Evolutionary conservation across 2,888 invertebrate genomes (phyloP).

Genomic region (Eupithecia insigniata): DNA sequence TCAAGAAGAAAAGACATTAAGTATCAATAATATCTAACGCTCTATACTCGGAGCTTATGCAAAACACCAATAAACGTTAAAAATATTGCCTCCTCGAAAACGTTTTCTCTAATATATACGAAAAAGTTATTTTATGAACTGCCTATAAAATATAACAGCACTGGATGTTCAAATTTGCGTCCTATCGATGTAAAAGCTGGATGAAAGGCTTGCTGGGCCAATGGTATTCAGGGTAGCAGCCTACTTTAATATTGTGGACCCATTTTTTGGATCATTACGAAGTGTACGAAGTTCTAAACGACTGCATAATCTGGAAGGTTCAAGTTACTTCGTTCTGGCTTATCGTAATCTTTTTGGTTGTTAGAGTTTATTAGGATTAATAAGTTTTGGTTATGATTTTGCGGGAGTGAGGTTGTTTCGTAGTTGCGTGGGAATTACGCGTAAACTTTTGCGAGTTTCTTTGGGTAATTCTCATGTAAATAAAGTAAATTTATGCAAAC

Average conservation of each 20-base stretch:
- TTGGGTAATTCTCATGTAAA: conserved; percentile 8
- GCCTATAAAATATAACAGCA: conserved; percentile 79
- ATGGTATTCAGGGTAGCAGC: conserved; percentile 54
- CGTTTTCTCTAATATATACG: conserved; percentile 74
- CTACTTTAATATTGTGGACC: conserved; percentile 69
- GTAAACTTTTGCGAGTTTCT: conserved; percentile 14
- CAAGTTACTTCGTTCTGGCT: conserved; percentile 53
- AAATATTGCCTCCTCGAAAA: conserved; percentile 71
- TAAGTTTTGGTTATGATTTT: conserved; percentile 44
- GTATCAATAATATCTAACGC: conserved; percentile 46
- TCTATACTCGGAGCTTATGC: conserved; percentile 61
- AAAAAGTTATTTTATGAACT: conserved; percentile 78
- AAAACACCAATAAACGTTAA: conserved; percentile 76
- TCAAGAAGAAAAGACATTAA: conserved; percentile 57
- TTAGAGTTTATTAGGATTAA: conserved; percentile 53
- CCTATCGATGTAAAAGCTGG: conserved; percentile 69
- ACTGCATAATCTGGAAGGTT: conserved; percentile 59
- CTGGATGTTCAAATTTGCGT: conserved; percentile 74
- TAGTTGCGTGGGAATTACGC: conserved; percentile 7
- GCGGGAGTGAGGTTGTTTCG: conserved; percentile 28
- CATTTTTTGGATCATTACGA: conserved; percentile 66
- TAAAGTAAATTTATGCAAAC: conserved; percentile 9
- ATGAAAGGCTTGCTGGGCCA: conserved; percentile 55
- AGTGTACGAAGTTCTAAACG: conserved; percentile 56
- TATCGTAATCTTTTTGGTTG: conserved; percentile 58